Evolutionary conservation across 2,797 vertebrate genomes (phyloP).

Genomic region (Silurus lanzhouensis): DNA sequence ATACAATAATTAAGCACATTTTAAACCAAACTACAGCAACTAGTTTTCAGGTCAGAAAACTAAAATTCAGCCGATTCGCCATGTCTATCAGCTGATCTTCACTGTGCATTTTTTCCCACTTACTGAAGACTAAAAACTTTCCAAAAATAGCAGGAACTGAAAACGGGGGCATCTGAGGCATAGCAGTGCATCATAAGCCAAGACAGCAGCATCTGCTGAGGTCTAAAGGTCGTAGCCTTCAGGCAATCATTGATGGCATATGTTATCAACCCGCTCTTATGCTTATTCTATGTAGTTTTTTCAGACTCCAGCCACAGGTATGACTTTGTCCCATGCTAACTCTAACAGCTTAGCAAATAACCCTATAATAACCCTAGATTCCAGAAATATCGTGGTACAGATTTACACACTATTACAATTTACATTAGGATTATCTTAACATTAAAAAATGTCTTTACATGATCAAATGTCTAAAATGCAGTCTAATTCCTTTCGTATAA

Average conservation of each 20-base stretch:
- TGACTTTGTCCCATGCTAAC: no score
- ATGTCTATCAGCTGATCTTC: neutral
- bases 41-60: neutral
- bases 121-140: constrained; percentile 14
- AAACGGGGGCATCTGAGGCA: neutral
- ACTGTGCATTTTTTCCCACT: neutral
- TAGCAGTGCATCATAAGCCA: constrained; percentile 16
- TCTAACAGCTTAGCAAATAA: neutral
- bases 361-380: neutral
- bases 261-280: constrained; percentile 1
- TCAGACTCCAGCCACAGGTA: constrained; percentile 9
- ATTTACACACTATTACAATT: neutral
- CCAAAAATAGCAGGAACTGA: constrained; percentile 30
- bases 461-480: neutral
- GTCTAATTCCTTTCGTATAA: neutral
- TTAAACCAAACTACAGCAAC: neutral
- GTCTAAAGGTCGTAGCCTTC: constrained; percentile 23
- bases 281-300: neutral
- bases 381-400: neutral
- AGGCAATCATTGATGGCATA: constrained; percentile 13
- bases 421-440: neutral
- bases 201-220: constrained; percentile 26
- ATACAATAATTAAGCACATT: neutral
- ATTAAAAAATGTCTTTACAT: neutral
- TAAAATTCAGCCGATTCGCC: neutral